Evolutionary conservation across 2,113 vertebrate species (phyloP).

Genomic region (Elachura formosa): DNA sequence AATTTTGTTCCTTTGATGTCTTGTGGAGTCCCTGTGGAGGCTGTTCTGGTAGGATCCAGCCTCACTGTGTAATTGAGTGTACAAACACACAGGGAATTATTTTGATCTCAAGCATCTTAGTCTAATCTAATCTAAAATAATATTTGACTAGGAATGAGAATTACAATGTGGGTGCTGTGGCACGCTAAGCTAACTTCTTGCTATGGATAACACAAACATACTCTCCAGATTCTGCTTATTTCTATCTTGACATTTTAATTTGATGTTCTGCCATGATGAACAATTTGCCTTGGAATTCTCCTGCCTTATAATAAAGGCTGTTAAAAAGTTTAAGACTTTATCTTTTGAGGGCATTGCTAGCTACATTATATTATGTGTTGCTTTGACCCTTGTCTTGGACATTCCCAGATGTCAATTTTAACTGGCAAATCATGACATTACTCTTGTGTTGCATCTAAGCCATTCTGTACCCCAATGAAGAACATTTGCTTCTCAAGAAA

Average conservation of each 20-base stretch:
- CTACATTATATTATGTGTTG: constrained; percentile 31
- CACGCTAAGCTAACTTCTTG: constrained; percentile 9
- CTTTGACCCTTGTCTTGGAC: constrained; percentile 54
- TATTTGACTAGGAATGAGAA: constrained; percentile 20
- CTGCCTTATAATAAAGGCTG: constrained; percentile 66
- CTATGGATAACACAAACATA: constrained; percentile 2
- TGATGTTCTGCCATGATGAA: constrained; percentile 66
- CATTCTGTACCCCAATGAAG: constrained; percentile 46
- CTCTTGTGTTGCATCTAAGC: constrained; percentile 55
- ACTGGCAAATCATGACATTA: constrained; percentile 53
- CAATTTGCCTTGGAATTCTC: constrained; percentile 69
- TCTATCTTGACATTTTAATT: constrained; percentile 45
- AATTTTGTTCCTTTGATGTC: constrained; percentile 59
- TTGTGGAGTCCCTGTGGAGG: constrained; percentile 22
- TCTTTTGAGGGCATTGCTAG: constrained; percentile 45
- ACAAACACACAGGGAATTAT: background rate
- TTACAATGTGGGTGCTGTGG: constrained; percentile 28
- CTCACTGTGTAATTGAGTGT: background rate
- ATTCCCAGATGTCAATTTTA: constrained; percentile 54
- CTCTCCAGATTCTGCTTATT: constrained; percentile 34
- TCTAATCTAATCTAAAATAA: constrained; percentile 31
- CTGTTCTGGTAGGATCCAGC: background rate
- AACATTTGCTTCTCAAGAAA: constrained; percentile 63
- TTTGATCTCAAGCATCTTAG: background rate
- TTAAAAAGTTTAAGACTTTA: background rate